Evolutionary conservation across 2,113 vertebrate species (phyloP).

Genomic region (Ptilonorhynchus violaceus): DNA sequence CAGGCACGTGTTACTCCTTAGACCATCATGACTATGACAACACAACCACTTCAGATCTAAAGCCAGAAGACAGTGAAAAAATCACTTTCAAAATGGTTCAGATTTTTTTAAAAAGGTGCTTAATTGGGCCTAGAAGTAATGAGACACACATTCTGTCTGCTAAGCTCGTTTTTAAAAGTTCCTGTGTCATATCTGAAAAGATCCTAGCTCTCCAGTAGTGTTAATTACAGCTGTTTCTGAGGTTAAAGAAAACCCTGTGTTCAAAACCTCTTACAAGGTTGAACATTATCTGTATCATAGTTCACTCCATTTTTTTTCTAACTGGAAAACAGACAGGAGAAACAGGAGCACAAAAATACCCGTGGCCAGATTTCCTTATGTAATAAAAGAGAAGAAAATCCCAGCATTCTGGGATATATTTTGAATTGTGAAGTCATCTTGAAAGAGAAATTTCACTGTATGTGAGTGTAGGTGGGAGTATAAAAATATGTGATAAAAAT

Average conservation of each 20-base stretch:
- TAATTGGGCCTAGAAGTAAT: background rate
- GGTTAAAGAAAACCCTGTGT: background rate
- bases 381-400: background rate
- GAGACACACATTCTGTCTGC: background rate
- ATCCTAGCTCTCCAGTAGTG: background rate
- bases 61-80: background rate
- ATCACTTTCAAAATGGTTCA: background rate
- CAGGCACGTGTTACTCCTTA: background rate
- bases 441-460: conserved; percentile 26
- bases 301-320: background rate
- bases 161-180: background rate
- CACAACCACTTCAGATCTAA: background rate
- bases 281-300: background rate
- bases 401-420: background rate
- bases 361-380: background rate
- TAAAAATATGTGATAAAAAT: conserved; percentile 34
- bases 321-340: background rate
- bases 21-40: background rate
- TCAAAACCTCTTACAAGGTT: background rate
- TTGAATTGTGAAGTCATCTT: conserved; percentile 33
- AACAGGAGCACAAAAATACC: background rate
- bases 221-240: background rate
- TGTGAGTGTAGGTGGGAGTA: background rate
- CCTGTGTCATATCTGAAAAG: background rate
- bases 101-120: background rate